A percentile compares a stretch with the other conserved stretches of the same genome.
These are phyloP conservation scores for Tachysurus vachellii DNA, from an alignment of 2,113 vertebrate species.

Conservation along the genomic window DNA sequence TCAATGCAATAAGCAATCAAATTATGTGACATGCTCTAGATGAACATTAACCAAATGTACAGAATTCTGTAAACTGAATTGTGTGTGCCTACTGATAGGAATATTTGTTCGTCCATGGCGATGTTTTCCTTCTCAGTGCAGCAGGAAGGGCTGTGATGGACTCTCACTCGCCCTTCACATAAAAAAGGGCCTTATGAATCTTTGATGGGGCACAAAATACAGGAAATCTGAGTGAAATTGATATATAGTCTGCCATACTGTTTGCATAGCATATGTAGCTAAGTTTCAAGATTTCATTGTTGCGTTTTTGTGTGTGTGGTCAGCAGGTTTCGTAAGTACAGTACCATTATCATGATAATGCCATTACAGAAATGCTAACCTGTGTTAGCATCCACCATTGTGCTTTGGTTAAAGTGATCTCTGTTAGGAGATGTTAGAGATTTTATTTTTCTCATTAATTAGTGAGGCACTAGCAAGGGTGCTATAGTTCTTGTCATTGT, in stretches of 20 bases:
- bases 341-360: constrained; percentile 59
- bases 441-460: constrained; percentile 59
- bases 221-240: constrained; percentile 40
- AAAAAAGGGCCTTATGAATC: constrained; percentile 70
- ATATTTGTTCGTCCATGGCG: constrained; percentile 64
- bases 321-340: constrained; percentile 52
- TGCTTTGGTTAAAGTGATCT: constrained; percentile 68
- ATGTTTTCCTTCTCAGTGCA: constrained; percentile 51
- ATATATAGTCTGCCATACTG: constrained; percentile 48
- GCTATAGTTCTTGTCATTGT: constrained; percentile 68
- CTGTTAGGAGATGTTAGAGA: constrained; percentile 42
- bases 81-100: constrained; percentile 60
- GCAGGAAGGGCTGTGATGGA: constrained; percentile 42
- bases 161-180: constrained; percentile 71
- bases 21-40: constrained; percentile 69
- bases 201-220: constrained; percentile 72
- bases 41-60: constrained; percentile 66
- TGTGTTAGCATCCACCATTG: constrained; percentile 69
- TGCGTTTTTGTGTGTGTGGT: constrained; percentile 63
- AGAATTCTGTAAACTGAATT: constrained; percentile 62
- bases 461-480: constrained; percentile 62
- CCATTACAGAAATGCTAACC: constrained; percentile 67
- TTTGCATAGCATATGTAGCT: constrained; percentile 41
- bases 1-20: constrained; percentile 75
- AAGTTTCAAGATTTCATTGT: constrained; percentile 53